phyloP scores from a whole-genome alignment of 2,888 invertebrate genomes.

The Mythimna lalbum region DNA sequence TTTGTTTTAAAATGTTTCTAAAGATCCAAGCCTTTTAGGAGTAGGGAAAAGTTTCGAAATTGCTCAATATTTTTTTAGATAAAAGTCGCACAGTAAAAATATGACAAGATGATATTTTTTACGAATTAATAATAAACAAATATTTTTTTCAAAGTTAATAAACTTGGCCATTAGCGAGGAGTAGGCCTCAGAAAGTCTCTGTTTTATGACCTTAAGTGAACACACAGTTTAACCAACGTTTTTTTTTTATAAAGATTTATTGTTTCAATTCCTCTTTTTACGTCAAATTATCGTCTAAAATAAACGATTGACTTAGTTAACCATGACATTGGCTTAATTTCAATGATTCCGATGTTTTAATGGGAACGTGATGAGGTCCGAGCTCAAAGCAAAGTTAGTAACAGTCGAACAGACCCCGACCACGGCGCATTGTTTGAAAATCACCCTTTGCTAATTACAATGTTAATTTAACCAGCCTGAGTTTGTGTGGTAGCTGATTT shows the following conservation, averaged over 20 bases:
- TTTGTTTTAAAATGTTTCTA: too few relatives aligned
- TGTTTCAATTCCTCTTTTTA: not conserved
- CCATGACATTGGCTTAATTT: slow-evolving; percentile 21
- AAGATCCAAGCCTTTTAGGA: too few relatives aligned
- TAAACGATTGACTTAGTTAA: slow-evolving; percentile 20
- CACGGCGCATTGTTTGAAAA: slow-evolving; percentile 16
- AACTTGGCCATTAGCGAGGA: too few relatives aligned
- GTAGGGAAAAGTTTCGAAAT: too few relatives aligned
- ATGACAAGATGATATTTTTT: too few relatives aligned
- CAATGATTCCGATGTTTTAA: slow-evolving; percentile 28
- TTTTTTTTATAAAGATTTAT: not conserved
- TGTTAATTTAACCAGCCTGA: slow-evolving; percentile 28
- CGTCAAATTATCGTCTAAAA: not conserved
- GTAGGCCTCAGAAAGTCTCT: too few relatives aligned
- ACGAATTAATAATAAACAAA: too few relatives aligned
- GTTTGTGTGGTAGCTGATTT: slow-evolving; percentile 6
- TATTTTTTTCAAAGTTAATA: too few relatives aligned
- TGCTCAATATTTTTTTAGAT: too few relatives aligned
- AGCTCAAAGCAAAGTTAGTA: slow-evolving; percentile 40
- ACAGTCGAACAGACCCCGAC: slow-evolving; percentile 19
- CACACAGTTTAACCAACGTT: too few relatives aligned
- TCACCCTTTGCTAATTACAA: slow-evolving; percentile 28
- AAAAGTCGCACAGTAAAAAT: too few relatives aligned
- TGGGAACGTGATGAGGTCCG: slow-evolving; percentile 13
- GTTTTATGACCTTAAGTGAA: too few relatives aligned